phyloP scores from a whole-genome alignment of 2,888 invertebrate genomes.

The Rhabditoides inermis region DNA sequence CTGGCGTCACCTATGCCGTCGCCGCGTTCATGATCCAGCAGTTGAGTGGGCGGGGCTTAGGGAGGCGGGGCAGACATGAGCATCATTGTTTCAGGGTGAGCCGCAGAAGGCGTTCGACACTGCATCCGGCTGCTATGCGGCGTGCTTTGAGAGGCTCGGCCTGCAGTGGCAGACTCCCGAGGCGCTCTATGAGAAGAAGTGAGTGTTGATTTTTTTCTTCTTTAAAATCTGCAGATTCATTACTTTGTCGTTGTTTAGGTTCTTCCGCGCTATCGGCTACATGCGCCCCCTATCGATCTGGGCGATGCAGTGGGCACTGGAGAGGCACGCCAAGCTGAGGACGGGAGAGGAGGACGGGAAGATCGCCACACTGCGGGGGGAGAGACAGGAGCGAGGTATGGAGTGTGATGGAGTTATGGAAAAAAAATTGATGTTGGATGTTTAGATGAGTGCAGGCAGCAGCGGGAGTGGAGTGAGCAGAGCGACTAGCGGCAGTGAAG shows the following conservation, averaged over 20 bases:
- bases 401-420: neutral
- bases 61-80: neutral
- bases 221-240: neutral
- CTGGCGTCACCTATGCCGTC: constrained; percentile 77
- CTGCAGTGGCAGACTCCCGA: constrained; percentile 85
- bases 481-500: neutral
- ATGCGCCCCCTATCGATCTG: constrained; percentile 89
- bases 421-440: too few relatives aligned
- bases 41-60: constrained; percentile 56
- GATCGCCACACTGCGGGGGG: neutral
- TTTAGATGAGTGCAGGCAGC: too few relatives aligned
- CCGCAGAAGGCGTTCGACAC: constrained; percentile 76
- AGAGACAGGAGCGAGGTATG: neutral
- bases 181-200: constrained; percentile 64
- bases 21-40: constrained; percentile 78
- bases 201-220: neutral
- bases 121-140: constrained; percentile 76
- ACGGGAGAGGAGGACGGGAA: neutral
- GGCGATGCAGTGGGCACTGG: constrained; percentile 73
- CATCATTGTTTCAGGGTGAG: constrained; percentile 63
- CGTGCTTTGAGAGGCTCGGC: constrained; percentile 71
- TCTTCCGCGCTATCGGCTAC: constrained; percentile 77
- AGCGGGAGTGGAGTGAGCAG: neutral
- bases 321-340: constrained; percentile 25
- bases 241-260: constrained; percentile 23